Percentiles rank a stretch among this genome's conserved stretches.
These are phyloP conservation scores for Mastomys natalensis DNA, from an alignment of 2,113 vertebrate genomes.

Conservation along the genomic window DNA sequence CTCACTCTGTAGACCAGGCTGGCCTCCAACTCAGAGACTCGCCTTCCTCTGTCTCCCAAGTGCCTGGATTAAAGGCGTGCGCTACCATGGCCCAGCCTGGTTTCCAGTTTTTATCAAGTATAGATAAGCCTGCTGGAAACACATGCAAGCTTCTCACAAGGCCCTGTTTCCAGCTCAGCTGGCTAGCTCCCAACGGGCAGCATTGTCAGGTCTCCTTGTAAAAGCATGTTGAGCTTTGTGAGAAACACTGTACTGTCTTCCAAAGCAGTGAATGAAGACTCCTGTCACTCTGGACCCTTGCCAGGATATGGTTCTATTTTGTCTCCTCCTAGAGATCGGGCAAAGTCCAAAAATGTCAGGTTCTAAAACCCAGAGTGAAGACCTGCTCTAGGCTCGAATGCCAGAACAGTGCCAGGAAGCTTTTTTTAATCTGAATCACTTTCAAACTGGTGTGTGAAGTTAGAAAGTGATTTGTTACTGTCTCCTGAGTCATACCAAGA, in stretches of 20 bases:
- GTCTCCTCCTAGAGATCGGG: neutral
- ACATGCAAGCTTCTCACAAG: neutral
- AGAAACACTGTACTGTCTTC: neutral
- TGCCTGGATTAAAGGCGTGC: neutral
- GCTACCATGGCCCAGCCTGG: neutral
- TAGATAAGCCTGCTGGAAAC: neutral
- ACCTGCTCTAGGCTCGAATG: neutral
- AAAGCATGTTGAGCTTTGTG: constrained; percentile 3
- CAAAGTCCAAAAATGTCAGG: neutral
- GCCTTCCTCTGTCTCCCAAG: neutral
- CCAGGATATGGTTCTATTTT: neutral
- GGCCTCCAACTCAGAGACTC: neutral
- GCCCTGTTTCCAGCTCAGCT: neutral
- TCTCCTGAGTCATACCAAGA: neutral
- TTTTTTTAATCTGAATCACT: neutral
- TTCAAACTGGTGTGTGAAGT: constrained; percentile 40
- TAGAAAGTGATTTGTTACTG: neutral
- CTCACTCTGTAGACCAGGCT: neutral
- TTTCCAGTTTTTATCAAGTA: constrained; percentile 20
- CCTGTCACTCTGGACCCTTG: neutral
- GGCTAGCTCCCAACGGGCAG: neutral
- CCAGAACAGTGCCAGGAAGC: neutral
- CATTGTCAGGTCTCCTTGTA: neutral
- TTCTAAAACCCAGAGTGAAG: constrained; percentile 13
- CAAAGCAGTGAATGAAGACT: neutral